Conservation (phyloP, 2,888 invertebrate species). For the Ctena decussata region DNA sequence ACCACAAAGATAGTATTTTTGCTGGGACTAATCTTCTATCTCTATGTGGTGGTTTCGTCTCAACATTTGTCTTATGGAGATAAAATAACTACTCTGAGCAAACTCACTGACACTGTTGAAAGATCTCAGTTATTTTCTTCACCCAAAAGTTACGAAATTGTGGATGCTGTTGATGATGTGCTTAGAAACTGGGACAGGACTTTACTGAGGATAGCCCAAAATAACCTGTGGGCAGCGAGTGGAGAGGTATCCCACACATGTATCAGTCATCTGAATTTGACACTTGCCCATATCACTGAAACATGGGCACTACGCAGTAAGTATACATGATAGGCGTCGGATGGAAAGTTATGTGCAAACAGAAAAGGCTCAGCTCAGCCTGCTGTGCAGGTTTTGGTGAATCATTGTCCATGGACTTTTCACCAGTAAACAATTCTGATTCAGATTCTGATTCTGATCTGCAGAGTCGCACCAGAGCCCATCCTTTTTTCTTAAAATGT, state of each 20-base stretch:
- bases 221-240: not conserved
- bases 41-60: not conserved
- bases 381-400: too few species aligned
- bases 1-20: not conserved
- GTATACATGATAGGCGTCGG: too few species aligned
- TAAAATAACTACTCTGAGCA: not conserved
- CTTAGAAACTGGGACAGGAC: not conserved
- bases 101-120: not conserved
- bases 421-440: too few species aligned
- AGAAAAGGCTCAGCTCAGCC: too few species aligned
- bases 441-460: too few species aligned
- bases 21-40: not conserved
- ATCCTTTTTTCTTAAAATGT: too few species aligned
- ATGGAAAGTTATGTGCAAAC: too few species aligned
- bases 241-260: not conserved
- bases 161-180: not conserved
- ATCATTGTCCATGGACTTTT: too few species aligned
- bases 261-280: not conserved
- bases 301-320: not conserved
- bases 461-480: too few species aligned
- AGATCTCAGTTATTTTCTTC: not conserved
- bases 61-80: not conserved
- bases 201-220: not conserved
- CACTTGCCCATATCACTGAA: not conserved
- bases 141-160: too few species aligned